Percentiles rank a stretch among this genome's conserved stretches.
These are phyloP conservation scores for Drosophila truncata DNA, from an alignment of 1,140 invertebrate genomes.

Conservation along the genomic window DNA sequence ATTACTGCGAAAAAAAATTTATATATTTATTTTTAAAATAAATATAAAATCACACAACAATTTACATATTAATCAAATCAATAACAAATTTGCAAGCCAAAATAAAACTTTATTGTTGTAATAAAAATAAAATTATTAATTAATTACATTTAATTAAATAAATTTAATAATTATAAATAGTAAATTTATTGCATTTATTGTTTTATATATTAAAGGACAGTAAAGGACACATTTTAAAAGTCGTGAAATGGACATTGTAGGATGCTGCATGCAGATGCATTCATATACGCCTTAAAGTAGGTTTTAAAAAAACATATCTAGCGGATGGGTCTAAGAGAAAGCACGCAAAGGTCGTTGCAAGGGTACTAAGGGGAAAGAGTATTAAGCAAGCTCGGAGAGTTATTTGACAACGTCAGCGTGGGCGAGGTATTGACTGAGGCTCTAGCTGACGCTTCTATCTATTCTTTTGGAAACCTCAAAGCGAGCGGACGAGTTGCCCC, in stretches of 20 bases:
- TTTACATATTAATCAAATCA: constrained; percentile 74
- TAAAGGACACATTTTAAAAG: too few species aligned
- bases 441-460: background rate
- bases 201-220: too few species aligned
- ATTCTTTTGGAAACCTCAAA: too few species aligned
- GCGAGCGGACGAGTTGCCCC: background rate
- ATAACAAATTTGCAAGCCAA: constrained; percentile 58
- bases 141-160: too few species aligned
- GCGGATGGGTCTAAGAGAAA: background rate
- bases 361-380: background rate
- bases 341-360: background rate
- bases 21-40: constrained; percentile 53
- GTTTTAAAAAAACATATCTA: background rate
- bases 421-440: background rate
- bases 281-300: background rate
- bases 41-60: constrained; percentile 59
- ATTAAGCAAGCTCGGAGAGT: background rate
- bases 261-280: background rate
- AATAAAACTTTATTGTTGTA: constrained; percentile 66
- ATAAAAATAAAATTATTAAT: constrained; percentile 12
- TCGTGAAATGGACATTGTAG: too few species aligned
- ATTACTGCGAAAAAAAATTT: constrained; percentile 56
- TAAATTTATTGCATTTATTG: too few species aligned
- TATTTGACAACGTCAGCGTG: background rate
- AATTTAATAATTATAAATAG: background rate